phyloP scores from a whole-genome alignment of 2,113 vertebrate species.

The Anoura caudifer region DNA sequence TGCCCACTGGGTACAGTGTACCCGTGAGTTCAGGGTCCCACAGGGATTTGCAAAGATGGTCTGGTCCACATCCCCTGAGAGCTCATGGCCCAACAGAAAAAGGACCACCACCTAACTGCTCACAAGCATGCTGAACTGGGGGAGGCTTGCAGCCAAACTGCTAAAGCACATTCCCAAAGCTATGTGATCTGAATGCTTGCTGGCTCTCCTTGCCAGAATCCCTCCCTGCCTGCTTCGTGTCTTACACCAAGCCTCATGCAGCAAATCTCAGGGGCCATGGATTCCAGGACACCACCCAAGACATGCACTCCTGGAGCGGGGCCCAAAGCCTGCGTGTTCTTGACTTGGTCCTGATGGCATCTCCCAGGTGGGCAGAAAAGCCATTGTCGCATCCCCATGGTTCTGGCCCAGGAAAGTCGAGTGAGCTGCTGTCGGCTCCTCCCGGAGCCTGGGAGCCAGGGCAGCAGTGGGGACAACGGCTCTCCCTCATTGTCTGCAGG shows the following conservation, averaged over 20 bases:
- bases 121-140: slow-evolving; percentile 1
- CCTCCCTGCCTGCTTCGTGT: not conserved
- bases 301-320: not conserved
- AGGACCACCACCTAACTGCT: not conserved
- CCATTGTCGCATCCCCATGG: slow-evolving; percentile 55
- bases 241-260: not conserved
- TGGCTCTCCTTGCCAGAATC: not conserved
- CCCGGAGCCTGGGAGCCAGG: slow-evolving; percentile 65
- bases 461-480: slow-evolving; percentile 59
- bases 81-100: not conserved
- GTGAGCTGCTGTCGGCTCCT: slow-evolving; percentile 64
- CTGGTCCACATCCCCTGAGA: not conserved
- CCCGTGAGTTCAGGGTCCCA: not conserved
- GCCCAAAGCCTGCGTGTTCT: slow-evolving; percentile 55
- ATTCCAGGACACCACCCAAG: not conserved
- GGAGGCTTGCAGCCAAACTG: not conserved
- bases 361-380: slow-evolving; percentile 50
- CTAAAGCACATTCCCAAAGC: not conserved
- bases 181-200: not conserved
- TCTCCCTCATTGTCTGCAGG: slow-evolving; percentile 74
- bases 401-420: slow-evolving; percentile 73
- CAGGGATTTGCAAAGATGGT: not conserved
- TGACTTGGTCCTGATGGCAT: slow-evolving; percentile 52
- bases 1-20: not conserved
- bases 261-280: too few species aligned